Base-by-base conservation (phyloP, 2,888 invertebrate genomes). In the Schizaphis graminum region DNA sequence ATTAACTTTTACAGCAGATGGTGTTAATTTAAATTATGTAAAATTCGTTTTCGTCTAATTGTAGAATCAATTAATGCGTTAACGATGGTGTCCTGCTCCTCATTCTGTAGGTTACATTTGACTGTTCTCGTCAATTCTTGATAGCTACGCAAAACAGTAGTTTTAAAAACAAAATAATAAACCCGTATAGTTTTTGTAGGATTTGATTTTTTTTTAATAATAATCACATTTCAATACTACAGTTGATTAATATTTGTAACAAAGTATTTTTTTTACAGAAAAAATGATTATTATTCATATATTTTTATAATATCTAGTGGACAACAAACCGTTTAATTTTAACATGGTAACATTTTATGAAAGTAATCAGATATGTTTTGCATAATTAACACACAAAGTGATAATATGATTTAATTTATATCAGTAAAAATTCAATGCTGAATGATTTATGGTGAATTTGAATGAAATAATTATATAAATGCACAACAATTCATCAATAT, bases 91-190 rank as follows among this genome's bases (percentile, higher is more conserved):
- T 86, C 49, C 61, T 86, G 90, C 47, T 90, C 85, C 93, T 90
- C 89, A 85, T 91, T 35, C 61, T 49, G 91, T 86, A 67, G 49
- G 86, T 94, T 91, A 94, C 94, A 94, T 94, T 94, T 94, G 90
- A 94, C 94, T 85, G 94, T 94, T 85, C 94, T 94, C 94, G 94
- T 94, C 91, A 94, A 94, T 94, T 91, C 94, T 94, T 94, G 94
- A 94, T 91, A 94, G 94, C 94, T 94, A 94, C 86, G 90, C 94
- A 94, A 94, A 94, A 94, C 89, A 94, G 49, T 77, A 77, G 53
- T 91, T 90, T 89, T 44, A 28, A 89, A 85, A 94, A 61, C 61
- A 90, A 94, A 94, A 86, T 86, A 94, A 90, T 85, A 91, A 94
- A 89, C 93, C 89, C 47, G 26, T 61, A 47, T 47, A 49, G 4